These are phyloP conservation scores for Falco rusticolus DNA, from an alignment of 2,797 vertebrate genomes.

Conservation along the genomic window DNA sequence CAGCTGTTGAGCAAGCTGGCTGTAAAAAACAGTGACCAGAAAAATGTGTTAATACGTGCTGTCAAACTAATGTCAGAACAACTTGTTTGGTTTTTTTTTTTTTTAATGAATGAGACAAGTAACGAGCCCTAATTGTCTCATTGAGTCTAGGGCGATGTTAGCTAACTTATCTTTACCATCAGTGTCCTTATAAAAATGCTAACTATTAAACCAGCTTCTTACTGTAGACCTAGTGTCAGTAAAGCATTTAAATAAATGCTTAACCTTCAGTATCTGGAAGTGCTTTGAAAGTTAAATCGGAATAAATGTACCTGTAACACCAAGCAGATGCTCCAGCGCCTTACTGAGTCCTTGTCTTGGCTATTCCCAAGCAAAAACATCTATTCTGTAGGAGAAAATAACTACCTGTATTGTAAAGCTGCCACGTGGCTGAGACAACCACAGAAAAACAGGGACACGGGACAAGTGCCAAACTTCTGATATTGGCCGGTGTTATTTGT, in stretches of 20 bases:
- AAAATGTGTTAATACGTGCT: background rate
- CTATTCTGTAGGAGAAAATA: background rate
- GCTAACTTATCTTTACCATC: background rate
- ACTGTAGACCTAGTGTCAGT: background rate
- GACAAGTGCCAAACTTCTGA: background rate
- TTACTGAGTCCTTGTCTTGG: background rate
- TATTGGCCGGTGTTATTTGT: background rate
- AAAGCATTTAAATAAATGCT: background rate
- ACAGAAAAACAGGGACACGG: background rate
- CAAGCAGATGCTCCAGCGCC: background rate
- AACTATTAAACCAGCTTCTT: background rate
- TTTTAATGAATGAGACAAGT: background rate
- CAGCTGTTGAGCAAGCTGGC: conserved; percentile 52
- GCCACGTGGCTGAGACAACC: background rate
- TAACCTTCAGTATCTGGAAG: background rate
- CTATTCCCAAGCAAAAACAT: background rate
- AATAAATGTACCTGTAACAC: background rate
- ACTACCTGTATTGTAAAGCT: background rate
- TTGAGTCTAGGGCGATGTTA: background rate
- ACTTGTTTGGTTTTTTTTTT: background rate
- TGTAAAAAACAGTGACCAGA: conserved; percentile 32
- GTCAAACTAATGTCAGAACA: conserved; percentile 7
- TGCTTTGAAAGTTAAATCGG: background rate
- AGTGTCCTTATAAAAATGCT: background rate
- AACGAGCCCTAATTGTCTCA: background rate